phyloP scores from a whole-genome alignment of 2,113 vertebrate genomes.

The Callospermophilus lateralis region DNA sequence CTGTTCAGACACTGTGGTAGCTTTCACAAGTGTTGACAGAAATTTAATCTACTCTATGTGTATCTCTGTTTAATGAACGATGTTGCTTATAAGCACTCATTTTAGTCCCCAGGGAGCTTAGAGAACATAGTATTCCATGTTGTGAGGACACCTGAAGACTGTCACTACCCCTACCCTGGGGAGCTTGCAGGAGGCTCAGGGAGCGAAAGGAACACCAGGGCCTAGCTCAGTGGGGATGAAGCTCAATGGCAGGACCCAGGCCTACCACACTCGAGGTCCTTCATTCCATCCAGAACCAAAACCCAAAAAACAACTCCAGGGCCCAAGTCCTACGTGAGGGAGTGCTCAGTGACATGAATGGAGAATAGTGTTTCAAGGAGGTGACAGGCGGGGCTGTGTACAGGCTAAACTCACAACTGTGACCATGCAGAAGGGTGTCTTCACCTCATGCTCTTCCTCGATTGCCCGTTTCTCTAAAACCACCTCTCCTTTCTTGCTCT shows the following conservation, averaged over 20 bases:
- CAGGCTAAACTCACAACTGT: background rate
- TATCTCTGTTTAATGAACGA: background rate
- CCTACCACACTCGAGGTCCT: background rate
- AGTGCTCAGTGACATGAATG: fast-evolving
- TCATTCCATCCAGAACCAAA: background rate
- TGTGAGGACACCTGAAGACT: background rate
- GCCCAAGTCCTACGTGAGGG: background rate
- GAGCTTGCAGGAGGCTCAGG: background rate
- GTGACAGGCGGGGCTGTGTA: too few relatives aligned
- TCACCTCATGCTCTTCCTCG: background rate
- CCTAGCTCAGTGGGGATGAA: too few relatives aligned
- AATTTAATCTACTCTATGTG: background rate
- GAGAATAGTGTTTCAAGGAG: too few relatives aligned
- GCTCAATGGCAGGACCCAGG: too few relatives aligned
- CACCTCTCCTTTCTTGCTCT: background rate
- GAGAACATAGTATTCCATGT: background rate
- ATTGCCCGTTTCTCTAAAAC: background rate
- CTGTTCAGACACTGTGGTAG: background rate
- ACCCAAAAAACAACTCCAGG: background rate
- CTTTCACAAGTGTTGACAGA: background rate
- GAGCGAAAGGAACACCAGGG: background rate
- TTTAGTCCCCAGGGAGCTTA: background rate
- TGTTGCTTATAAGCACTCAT: background rate
- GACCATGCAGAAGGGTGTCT: background rate
- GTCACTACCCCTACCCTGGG: background rate